A percentile compares a stretch with the other conserved stretches of the same genome.
phyloP scores from a whole-genome alignment of 2,888 invertebrate species.

The Eudemis profundana region DNA sequence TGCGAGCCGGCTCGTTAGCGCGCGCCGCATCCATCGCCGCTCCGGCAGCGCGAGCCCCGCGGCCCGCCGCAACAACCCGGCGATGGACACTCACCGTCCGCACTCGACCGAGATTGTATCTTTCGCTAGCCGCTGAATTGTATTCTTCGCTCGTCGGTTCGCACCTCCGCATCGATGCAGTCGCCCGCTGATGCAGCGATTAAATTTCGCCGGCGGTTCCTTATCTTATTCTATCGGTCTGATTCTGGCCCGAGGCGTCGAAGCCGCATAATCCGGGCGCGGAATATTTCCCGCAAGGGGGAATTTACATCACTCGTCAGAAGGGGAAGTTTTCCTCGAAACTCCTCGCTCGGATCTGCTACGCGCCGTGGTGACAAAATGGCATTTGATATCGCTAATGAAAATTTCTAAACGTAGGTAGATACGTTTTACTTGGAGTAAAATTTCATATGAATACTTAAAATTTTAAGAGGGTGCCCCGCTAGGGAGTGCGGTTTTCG shows the following conservation, averaged over 20 bases:
- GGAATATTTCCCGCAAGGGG: slow-evolving; percentile 1
- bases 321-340: slow-evolving; percentile 4
- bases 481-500: background rate
- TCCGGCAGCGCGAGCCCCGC: too few relatives aligned
- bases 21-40: slow-evolving; percentile 22
- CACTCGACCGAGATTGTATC: slow-evolving; percentile 29
- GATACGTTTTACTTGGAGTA: slow-evolving; percentile 1
- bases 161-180: slow-evolving; percentile 34
- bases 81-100: slow-evolving; percentile 13
- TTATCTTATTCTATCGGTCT: slow-evolving; percentile 24
- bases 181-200: slow-evolving; percentile 33
- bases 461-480: slow-evolving; percentile 9
- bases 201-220: slow-evolving; percentile 20
- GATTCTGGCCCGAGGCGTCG: background rate
- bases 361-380: background rate
- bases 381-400: background rate
- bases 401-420: slow-evolving; percentile 4
- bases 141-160: slow-evolving; percentile 27
- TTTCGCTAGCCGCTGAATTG: slow-evolving; percentile 33
- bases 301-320: slow-evolving; percentile 13
- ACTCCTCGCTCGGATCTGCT: slow-evolving; percentile 21
- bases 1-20: slow-evolving; percentile 46
- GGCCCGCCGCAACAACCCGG: background rate
- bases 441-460: slow-evolving; percentile 5
- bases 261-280: slow-evolving; percentile 25